A percentile compares a stretch with the other conserved stretches of the same genome.
These are phyloP conservation scores for Serripes groenlandicus DNA, from an alignment of 2,888 invertebrate species.

Conservation along the genomic window DNA sequence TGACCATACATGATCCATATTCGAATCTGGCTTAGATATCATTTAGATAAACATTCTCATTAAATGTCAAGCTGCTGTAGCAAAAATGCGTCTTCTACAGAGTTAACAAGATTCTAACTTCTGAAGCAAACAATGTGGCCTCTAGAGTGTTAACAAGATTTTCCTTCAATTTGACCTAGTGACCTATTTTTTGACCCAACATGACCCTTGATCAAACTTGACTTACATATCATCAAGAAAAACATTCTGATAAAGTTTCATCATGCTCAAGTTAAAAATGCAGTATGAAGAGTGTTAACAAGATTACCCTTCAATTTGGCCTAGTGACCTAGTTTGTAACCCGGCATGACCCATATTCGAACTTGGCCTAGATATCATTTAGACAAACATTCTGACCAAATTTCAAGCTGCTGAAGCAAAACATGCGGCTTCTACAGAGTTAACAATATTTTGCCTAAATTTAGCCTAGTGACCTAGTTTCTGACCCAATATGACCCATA, in stretches of 20 bases:
- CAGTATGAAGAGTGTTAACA: neutral
- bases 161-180: neutral
- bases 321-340: neutral
- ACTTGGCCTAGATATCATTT: neutral
- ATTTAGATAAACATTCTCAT: neutral
- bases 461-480: neutral
- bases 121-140: neutral
- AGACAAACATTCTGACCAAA: neutral
- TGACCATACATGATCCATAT: neutral
- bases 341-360: neutral
- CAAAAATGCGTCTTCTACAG: neutral
- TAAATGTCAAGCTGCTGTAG: neutral
- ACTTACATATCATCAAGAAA: neutral
- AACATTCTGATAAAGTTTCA: neutral
- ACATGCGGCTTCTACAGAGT: neutral
- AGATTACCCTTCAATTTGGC: neutral
- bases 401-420: neutral
- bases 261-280: neutral
- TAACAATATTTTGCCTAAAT: neutral
- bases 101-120: neutral
- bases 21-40: neutral
- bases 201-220: neutral
- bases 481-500: neutral
- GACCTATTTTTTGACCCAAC: neutral
- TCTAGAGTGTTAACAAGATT: neutral